Conservation (phyloP, 2,797 vertebrate genomes). For the Lagodon rhomboides region DNA sequence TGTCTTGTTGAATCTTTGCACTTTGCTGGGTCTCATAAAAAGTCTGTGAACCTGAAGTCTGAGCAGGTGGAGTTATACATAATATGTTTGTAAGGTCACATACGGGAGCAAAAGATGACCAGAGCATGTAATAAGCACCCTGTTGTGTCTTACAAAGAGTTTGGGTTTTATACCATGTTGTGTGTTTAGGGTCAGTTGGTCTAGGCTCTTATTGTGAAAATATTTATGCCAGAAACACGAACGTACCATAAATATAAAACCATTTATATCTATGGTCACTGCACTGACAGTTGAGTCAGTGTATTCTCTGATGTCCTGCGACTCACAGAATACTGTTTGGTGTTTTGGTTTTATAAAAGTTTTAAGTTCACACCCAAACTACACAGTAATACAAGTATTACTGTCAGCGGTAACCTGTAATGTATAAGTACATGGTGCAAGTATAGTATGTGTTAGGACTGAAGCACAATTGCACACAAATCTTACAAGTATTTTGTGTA, state of each 20-base stretch:
- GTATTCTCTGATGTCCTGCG: constrained; percentile 45
- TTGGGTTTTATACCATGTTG: constrained; percentile 51
- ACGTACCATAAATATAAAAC: constrained; percentile 61
- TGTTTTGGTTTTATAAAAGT: constrained; percentile 64
- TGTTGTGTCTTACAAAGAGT: constrained; percentile 66
- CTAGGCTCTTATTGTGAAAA: constrained; percentile 64
- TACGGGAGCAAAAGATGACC: constrained; percentile 50
- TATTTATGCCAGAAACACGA: constrained; percentile 61
- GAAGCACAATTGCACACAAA: constrained; percentile 71
- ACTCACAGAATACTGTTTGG: constrained; percentile 66
- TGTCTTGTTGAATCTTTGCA: constrained; percentile 76
- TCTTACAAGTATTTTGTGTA: constrained; percentile 46
- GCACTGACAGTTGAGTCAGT: constrained; percentile 44
- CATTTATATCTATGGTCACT: constrained; percentile 58
- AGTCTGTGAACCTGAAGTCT: constrained; percentile 47
- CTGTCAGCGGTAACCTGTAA: constrained; percentile 65
- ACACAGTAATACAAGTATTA: constrained; percentile 60
- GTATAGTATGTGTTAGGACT: constrained; percentile 69
- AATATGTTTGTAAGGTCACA: constrained; percentile 50
- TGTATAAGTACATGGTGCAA: constrained; percentile 70
- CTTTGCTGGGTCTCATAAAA: constrained; percentile 65
- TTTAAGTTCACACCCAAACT: constrained; percentile 63
- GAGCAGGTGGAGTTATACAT: constrained; percentile 43
- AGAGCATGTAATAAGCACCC: constrained; percentile 66
- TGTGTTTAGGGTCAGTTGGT: constrained; percentile 55